Conservation (phyloP, 2,113 vertebrate species). For the Scartelaos histophorus region DNA sequence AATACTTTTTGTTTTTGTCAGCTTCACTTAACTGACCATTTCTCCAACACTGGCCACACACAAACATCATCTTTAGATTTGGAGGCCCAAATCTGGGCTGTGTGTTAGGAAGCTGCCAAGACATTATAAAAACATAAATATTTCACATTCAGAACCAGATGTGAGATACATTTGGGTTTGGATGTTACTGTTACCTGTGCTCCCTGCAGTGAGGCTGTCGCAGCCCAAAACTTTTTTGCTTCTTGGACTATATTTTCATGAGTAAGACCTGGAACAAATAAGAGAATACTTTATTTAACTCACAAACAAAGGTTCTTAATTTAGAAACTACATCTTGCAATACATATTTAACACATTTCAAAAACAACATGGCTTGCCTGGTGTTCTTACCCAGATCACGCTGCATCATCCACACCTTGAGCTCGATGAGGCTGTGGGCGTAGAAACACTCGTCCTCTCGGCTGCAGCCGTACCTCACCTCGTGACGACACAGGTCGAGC, state of each 20-base stretch:
- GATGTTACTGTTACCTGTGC: conserved; percentile 77
- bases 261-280: conserved; percentile 80
- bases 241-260: conserved; percentile 90
- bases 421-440: conserved; percentile 93
- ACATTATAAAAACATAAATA: background rate
- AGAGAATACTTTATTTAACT: background rate
- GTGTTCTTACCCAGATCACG: conserved; percentile 80
- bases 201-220: conserved; percentile 78
- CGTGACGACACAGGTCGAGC: conserved; percentile 93
- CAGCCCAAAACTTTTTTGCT: conserved; percentile 86
- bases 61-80: conserved; percentile 96
- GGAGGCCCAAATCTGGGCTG: conserved; percentile 84
- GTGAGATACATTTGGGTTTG: background rate
- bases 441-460: conserved; percentile 94
- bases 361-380: no score
- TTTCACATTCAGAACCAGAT: background rate
- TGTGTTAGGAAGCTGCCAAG: conserved; percentile 72
- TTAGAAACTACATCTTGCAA: background rate
- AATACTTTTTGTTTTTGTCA: conserved; percentile 96
- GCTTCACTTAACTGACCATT: conserved; percentile 94
- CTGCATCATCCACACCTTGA: conserved; percentile 98
- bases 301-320: background rate
- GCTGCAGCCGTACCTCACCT: conserved; percentile 91
- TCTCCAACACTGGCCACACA: conserved; percentile 93
- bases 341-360: no score